These are phyloP conservation scores for Stichopus chloronotus DNA, from an alignment of 35 echinoderm and acorn worm species.

Conservation along the genomic window DNA sequence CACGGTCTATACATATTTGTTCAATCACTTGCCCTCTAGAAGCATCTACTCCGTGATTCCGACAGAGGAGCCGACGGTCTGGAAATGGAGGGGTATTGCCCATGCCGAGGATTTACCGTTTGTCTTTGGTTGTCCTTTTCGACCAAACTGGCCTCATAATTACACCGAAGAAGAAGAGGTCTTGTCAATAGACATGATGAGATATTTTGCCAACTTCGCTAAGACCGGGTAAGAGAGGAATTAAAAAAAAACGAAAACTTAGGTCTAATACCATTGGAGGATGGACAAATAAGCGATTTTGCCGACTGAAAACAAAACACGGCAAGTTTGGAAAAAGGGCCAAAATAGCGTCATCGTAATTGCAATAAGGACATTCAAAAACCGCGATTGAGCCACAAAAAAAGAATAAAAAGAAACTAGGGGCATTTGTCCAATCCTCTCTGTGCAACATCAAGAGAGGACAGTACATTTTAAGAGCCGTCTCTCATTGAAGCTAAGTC, in stretches of 20 bases:
- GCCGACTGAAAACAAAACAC: background rate
- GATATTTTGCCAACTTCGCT: slow-evolving; percentile 65
- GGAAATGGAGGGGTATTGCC: slow-evolving; percentile 51
- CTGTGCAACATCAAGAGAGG: no score
- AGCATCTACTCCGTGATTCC: slow-evolving; percentile 41
- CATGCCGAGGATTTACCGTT: slow-evolving; percentile 84
- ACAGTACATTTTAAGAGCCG: no score
- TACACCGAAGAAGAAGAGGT: slow-evolving; percentile 27
- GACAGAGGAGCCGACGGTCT: background rate
- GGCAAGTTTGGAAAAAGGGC: no score
- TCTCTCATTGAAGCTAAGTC: no score
- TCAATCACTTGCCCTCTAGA: slow-evolving; percentile 74
- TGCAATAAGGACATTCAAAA: no score
- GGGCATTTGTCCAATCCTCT: no score
- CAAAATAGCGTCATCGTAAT: no score
- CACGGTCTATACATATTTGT: slow-evolving; percentile 62
- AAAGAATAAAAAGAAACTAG: no score
- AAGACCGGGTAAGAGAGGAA: slow-evolving; percentile 58
- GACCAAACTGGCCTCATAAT: slow-evolving; percentile 31
- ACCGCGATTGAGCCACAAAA: no score
- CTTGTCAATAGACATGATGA: slow-evolving; percentile 58
- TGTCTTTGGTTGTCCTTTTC: slow-evolving; percentile 54
- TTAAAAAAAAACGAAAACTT: background rate
- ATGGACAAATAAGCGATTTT: background rate
- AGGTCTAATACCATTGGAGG: background rate